Base-by-base conservation (phyloP, 2,888 invertebrate genomes). In the Bombylius major region DNA sequence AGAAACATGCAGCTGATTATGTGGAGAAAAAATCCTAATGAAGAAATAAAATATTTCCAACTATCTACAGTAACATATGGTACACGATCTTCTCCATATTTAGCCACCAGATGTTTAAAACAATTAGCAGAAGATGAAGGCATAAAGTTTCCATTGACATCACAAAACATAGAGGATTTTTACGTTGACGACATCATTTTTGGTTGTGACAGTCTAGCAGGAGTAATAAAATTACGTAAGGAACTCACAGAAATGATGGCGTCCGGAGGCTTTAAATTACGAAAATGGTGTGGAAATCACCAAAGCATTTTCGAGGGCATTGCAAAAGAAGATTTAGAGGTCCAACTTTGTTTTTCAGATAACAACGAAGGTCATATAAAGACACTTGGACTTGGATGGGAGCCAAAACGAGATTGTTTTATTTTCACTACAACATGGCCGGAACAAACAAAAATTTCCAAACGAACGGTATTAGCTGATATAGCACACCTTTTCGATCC, bases 21-120 rank as follows among this genome's bases (percentile, higher is more conserved):
- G 9, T 53, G 53, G 50, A n/a, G 53, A 31, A 23, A 7, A 49
- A 13, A 53, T n/a, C 9, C 33, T n/a, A 42, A 11, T 8, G 39
- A 55, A 63, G 64, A 33, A 65, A 66, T 47, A 67, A 70, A 12
- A 69, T 70, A 49, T 62, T 75, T 56, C 75, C 73, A 63, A 69
- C 69, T n/a, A 31, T 36, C 9, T 14, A 55, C 55, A n/a, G 55
- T 55, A 13, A 47, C 55, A 13, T 55, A 55, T 32, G 55, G 55
- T 8, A 55, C 55, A 33, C 33, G 47, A 31, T 34, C 51, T 12
- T 51, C 55, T 3, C 47, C 55, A 31, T 56, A 34, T 52, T 12
- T 48, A n/a, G 42, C 56, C 4, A 53, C 36, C 5, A 11, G 47
- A n/a, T 47, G 47, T 33, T n/a, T 53, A 11, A 47, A 47, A 32